These are phyloP conservation scores for Porites cylindrica DNA, from an alignment of 92 coral and sea anemone species.

Conservation along the genomic window DNA sequence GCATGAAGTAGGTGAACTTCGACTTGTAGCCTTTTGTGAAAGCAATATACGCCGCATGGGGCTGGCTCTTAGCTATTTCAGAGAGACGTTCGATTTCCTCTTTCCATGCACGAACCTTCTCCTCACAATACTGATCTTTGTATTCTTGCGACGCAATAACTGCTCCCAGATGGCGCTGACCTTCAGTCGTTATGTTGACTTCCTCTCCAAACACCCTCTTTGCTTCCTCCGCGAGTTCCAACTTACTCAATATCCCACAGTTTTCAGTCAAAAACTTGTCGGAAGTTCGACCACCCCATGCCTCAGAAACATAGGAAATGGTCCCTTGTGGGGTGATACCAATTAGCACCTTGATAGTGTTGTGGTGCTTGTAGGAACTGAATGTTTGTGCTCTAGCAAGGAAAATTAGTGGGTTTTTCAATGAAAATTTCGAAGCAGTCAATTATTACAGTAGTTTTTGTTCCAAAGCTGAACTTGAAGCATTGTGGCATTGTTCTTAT, in stretches of 20 bases:
- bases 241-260: constrained; percentile 1
- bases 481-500: constrained; percentile 40
- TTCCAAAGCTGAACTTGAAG: constrained; percentile 13
- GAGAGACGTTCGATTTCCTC: too few species aligned
- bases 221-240: neutral
- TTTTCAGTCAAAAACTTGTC: constrained; percentile 9
- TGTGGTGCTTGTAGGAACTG: constrained; percentile 40
- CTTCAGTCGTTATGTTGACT: too few species aligned
- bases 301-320: constrained; percentile 29
- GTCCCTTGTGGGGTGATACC: constrained; percentile 44
- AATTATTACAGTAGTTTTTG: constrained; percentile 31
- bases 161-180: too few species aligned
- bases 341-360: constrained; percentile 40
- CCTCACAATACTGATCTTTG: too few species aligned
- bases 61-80: too few species aligned
- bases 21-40: too few species aligned
- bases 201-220: too few species aligned
- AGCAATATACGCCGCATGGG: too few species aligned
- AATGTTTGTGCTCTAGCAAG: constrained; percentile 5
- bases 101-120: too few species aligned
- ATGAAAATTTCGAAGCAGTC: constrained; percentile 42
- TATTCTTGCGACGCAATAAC: too few species aligned
- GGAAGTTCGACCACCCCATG: constrained; percentile 27
- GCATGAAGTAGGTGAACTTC: too few species aligned
- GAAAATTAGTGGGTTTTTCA: constrained; percentile 20